A percentile compares a stretch with the other conserved stretches of the same genome.
These are phyloP conservation scores for Asobara japonica DNA, from an alignment of 1,140 invertebrate genomes.

Conservation along the genomic window DNA sequence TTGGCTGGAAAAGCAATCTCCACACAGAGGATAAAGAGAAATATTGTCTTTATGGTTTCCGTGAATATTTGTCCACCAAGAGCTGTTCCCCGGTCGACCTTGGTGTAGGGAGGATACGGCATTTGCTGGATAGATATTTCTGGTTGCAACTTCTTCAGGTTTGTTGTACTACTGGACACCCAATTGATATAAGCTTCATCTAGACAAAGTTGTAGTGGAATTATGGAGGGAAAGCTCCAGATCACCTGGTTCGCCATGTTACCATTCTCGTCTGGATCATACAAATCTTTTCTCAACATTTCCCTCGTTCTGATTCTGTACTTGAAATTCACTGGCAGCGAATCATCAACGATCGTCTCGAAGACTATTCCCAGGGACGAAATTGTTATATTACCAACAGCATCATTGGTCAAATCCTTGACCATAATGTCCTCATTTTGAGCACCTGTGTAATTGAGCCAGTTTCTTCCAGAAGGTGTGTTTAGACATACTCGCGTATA, in stretches of 20 bases:
- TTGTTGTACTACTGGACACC: constrained; percentile 10
- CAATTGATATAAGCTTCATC: constrained; percentile 52
- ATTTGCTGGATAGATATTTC: constrained; percentile 60
- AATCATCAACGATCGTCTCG: constrained; percentile 40
- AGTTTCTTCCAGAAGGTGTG: too few relatives aligned
- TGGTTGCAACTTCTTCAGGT: constrained; percentile 18
- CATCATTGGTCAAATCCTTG: constrained; percentile 42
- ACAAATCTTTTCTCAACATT: constrained; percentile 46
- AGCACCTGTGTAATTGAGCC: constrained; percentile 41
- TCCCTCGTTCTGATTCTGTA: constrained; percentile 53
- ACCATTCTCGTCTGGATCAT: constrained; percentile 34
- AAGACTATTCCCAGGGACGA: constrained; percentile 49
- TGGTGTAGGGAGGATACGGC: constrained; percentile 58
- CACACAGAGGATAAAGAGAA: constrained; percentile 57
- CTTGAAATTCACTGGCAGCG: constrained; percentile 45
- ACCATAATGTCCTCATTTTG: constrained; percentile 52
- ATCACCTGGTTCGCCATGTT: constrained; percentile 27
- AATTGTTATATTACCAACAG: constrained; percentile 26
- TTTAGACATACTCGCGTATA: background rate
- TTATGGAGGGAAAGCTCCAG: constrained; percentile 40
- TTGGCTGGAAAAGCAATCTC: constrained; percentile 55
- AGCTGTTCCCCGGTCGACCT: constrained; percentile 46
- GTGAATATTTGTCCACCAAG: constrained; percentile 46
- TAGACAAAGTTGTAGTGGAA: constrained; percentile 56
- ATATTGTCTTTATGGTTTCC: constrained; percentile 50